Evolutionary conservation across 2,113 vertebrate species (phyloP), one percentile per base, ranked within the genome.

Genomic region (Leiothrix lutea): DNA sequence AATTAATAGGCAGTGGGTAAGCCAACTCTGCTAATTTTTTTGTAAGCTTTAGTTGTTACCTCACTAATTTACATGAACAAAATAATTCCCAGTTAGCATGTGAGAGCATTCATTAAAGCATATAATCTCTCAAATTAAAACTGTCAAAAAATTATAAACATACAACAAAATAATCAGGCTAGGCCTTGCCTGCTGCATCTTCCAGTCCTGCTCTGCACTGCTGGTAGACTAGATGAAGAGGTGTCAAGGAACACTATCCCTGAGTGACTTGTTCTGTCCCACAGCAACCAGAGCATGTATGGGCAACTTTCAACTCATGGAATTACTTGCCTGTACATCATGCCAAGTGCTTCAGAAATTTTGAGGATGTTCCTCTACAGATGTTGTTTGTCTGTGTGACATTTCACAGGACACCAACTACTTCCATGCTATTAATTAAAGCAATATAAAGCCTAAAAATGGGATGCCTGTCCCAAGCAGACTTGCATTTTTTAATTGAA

Each of bases 1-100:
- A 98, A 47, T 78, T 99, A 80, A 98, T 99, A 84, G 98, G 97
- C 29, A 97, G 85, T 14, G 99, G 99, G 99, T 99, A 97, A 95
- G 98, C n/a, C n/a, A 70, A 29, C 10, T 71, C 64, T 56, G 20
- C n/a, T 87, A 73, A 5, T 24, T 86, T 91, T 74, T 88, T 53
- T 4, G 16, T 40, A 51, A 73, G 38, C 1, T 54, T 86, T 22
- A 73, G 21, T 53, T 62, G 1, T 45, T 90, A 70, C 47, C 12
- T 90, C 29, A 64, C 20, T 67, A 78, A 80, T n/a, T 88, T 53
- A 57, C 10, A 29, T 51, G 40, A 87, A 62, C 9, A 73, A 71
- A 19, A 25, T 40, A 87, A 67, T 65, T 25, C 11, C 18, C 47
- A 45, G 23, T 21, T 61, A 35, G 5, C 13, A 36, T 42, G 12